Evolutionary conservation across 2,113 vertebrate species (phyloP).

Genomic region (Sapajus apella): DNA sequence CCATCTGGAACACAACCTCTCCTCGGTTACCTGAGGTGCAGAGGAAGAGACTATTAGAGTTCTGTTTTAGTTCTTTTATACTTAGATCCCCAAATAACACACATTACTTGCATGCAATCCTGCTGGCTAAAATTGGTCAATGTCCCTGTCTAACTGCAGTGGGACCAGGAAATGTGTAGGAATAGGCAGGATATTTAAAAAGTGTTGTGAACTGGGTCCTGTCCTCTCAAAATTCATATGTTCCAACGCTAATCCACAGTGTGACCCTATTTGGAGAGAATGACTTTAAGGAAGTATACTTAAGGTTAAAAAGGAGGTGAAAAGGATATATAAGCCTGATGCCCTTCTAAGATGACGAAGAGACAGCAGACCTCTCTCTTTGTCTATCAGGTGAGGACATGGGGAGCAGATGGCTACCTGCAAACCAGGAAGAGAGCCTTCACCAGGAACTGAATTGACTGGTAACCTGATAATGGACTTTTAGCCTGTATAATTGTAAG

Average conservation of each 20-base stretch:
- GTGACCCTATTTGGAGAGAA: neutral
- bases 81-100: neutral
- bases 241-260: neutral
- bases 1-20: neutral
- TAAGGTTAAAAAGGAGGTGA: neutral
- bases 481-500: neutral
- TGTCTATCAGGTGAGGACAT: neutral
- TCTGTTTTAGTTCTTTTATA: neutral
- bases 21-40: neutral
- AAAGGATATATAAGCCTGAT: neutral
- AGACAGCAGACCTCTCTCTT: neutral
- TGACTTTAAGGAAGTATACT: neutral
- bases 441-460: neutral
- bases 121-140: neutral
- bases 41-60: neutral
- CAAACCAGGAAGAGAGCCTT: neutral
- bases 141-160: neutral
- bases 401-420: neutral
- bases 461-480: neutral
- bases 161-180: neutral
- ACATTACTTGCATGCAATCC: neutral
- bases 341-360: neutral
- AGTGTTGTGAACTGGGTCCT: neutral
- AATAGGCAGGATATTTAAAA: neutral
- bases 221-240: neutral